A percentile compares a stretch with the other conserved stretches of the same genome.
phyloP scores from a whole-genome alignment of 2,888 invertebrate species.

The Phlogophora meticulosa region DNA sequence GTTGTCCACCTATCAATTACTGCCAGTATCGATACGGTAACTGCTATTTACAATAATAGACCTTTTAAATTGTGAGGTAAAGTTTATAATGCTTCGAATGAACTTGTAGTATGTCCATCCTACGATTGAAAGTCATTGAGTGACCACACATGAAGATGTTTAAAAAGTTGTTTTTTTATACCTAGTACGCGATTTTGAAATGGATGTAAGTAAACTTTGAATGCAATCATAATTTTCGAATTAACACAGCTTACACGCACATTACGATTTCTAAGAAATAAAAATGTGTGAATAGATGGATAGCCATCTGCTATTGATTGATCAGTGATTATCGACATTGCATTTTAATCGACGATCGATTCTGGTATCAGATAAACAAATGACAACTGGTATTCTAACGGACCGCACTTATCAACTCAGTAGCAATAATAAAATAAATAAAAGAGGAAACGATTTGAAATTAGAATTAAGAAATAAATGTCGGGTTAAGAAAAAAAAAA shows the following conservation, averaged over 20 bases:
- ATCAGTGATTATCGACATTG: slow-evolving; percentile 48
- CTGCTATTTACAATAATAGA: slow-evolving; percentile 37
- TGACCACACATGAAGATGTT: slow-evolving; percentile 74
- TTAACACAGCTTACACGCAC: slow-evolving; percentile 51
- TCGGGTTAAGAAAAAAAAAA: slow-evolving; percentile 1
- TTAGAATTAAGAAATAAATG: not conserved
- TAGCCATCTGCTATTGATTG: slow-evolving; percentile 57
- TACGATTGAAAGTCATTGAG: slow-evolving; percentile 50
- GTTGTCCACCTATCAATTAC: slow-evolving; percentile 69
- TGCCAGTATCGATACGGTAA: slow-evolving; percentile 47
- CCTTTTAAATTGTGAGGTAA: slow-evolving; percentile 30
- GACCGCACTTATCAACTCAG: slow-evolving; percentile 37
- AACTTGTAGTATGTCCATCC: slow-evolving; percentile 43
- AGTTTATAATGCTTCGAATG: slow-evolving; percentile 40
- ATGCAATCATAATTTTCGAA: slow-evolving; percentile 64
- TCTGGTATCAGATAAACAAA: slow-evolving; percentile 52
- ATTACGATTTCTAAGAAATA: slow-evolving; percentile 28
- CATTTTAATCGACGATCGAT: slow-evolving; percentile 50
- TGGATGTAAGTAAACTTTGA: slow-evolving; percentile 56
- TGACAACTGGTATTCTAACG: slow-evolving; percentile 49
- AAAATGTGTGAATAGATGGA: slow-evolving; percentile 54
- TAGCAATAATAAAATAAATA: slow-evolving; percentile 12
- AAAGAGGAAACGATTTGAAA: slow-evolving; percentile 12
- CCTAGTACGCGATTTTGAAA: slow-evolving; percentile 45
- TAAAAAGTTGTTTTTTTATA: slow-evolving; percentile 65